Percentiles rank a stretch among this genome's conserved stretches.
phyloP scores from a whole-genome alignment of 2,113 vertebrate genomes.

The Erythrolamprus reginae region DNA sequence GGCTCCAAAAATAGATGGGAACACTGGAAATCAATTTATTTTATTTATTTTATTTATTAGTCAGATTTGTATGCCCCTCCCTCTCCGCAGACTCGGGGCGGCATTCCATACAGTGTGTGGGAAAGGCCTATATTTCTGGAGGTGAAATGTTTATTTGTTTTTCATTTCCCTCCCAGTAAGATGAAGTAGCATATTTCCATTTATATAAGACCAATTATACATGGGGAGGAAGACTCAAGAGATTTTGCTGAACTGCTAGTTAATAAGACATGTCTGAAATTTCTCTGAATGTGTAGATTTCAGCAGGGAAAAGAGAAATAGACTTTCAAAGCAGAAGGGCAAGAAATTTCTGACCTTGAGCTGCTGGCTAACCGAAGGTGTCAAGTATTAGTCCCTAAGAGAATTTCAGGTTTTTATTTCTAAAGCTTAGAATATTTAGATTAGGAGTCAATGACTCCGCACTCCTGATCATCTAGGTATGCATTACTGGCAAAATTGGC shows the following conservation, averaged over 20 bases:
- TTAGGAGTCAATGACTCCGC: neutral
- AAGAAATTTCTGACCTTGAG: neutral
- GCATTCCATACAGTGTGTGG: conserved; percentile 19
- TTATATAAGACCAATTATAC: conserved; percentile 39
- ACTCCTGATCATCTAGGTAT: neutral
- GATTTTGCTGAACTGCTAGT: neutral
- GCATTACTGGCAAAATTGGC: neutral
- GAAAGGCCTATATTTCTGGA: conserved; percentile 22
- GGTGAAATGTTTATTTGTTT: conserved; percentile 26
- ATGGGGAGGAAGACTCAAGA: conserved; percentile 7
- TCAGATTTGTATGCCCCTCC: too few relatives aligned
- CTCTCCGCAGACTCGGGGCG: too few relatives aligned
- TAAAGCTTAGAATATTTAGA: neutral
- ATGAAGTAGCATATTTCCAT: conserved; percentile 37
- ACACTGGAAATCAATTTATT: conserved; percentile 36
- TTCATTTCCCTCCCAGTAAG: neutral
- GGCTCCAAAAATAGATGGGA: conserved; percentile 34
- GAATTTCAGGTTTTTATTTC: neutral
- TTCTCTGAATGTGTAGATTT: neutral
- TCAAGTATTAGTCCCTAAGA: neutral
- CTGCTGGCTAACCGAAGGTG: neutral
- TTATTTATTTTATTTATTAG: too few relatives aligned
- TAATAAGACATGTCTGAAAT: neutral
- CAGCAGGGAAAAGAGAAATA: neutral
- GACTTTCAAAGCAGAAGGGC: neutral